These are phyloP conservation scores for Chrysomela aeneicollis DNA, from an alignment of 2,888 invertebrate genomes.

Conservation along the genomic window DNA sequence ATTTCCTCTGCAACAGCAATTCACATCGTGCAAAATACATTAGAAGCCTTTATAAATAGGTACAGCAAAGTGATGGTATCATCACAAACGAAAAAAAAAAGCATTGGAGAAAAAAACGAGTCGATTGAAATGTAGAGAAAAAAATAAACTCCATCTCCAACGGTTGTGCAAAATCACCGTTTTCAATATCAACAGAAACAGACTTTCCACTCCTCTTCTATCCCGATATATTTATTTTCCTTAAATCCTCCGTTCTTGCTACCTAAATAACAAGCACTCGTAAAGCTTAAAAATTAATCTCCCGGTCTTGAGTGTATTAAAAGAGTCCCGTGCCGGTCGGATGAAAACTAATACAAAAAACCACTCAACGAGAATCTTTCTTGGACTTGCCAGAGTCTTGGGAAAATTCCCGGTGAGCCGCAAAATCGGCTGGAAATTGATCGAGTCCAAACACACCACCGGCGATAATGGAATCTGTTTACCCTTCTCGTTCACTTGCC, in stretches of 20 bases:
- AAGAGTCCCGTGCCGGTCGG: background rate
- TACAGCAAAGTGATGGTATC: too few species aligned
- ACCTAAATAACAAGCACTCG: background rate
- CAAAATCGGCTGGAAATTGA: background rate
- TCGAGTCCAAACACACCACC: slow-evolving; percentile 1
- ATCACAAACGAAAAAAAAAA: too few species aligned
- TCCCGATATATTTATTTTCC: background rate
- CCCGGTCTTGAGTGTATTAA: background rate
- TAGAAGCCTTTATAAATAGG: too few species aligned
- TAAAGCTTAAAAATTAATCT: background rate
- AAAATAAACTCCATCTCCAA: too few species aligned
- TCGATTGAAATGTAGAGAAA: too few species aligned
- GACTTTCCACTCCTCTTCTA: too few species aligned
- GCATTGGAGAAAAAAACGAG: too few species aligned
- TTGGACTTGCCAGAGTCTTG: background rate
- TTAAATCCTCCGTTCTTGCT: background rate
- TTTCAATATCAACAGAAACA: too few species aligned
- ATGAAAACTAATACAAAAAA: background rate
- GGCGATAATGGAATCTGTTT: background rate
- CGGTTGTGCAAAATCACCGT: too few species aligned
- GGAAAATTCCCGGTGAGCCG: background rate
- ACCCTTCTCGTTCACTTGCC: background rate
- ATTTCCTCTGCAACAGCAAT: background rate
- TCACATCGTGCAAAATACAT: too few species aligned
- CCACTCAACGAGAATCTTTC: background rate